Conservation (phyloP, 2,888 invertebrate genomes). For the Branchipolynoe longqiensis region DNA sequence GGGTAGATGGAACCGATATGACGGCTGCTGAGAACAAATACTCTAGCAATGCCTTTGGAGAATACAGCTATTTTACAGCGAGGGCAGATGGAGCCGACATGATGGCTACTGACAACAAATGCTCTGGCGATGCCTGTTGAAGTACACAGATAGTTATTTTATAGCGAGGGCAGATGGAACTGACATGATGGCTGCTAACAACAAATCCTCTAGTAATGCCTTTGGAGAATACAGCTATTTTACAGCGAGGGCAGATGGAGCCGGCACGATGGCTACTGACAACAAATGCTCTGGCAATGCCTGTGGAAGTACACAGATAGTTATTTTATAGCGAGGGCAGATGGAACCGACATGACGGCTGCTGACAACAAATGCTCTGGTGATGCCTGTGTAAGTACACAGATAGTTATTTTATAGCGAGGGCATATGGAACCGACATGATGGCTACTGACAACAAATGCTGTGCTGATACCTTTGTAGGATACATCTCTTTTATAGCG, state of each 20-base stretch:
- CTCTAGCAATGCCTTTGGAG: conserved; percentile 97
- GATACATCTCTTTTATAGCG: too few relatives aligned
- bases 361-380: too few relatives aligned
- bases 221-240: conserved; percentile 96
- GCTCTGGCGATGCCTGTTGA: conserved; percentile 84
- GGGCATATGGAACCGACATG: conserved; percentile 96
- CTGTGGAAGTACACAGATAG: conserved; percentile 16
- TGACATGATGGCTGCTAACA: too few relatives aligned
- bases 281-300: conserved; percentile 89
- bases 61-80: conserved; percentile 92
- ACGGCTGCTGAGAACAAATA: too few relatives aligned
- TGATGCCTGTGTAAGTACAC: conserved; percentile 97
- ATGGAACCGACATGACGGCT: too few relatives aligned
- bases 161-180: too few relatives aligned
- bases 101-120: conserved; percentile 94
- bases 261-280: conserved; percentile 96
- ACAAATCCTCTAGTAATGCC: too few relatives aligned
- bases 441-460: conserved; percentile 95
- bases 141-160: background rate
- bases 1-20: too few relatives aligned
- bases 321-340: too few relatives aligned
- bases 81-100: conserved; percentile 97
- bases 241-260: conserved; percentile 93
- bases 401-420: conserved; percentile 93
- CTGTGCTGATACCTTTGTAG: conserved; percentile 83